Conservation (phyloP, 2,113 vertebrate species). For the Spermophilus dauricus region DNA sequence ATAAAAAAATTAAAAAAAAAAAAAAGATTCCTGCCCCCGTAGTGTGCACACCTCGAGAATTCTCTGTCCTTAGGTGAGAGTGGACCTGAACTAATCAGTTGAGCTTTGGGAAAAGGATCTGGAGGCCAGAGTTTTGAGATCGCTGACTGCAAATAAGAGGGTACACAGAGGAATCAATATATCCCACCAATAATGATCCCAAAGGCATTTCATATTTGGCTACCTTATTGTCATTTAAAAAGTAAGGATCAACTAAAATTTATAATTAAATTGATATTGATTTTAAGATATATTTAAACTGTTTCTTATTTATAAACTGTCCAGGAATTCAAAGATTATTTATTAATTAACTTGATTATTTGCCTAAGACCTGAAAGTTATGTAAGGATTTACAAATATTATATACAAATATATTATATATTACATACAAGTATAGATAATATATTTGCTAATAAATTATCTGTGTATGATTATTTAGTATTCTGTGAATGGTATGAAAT, state of each 20-base stretch:
- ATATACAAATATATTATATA: no score
- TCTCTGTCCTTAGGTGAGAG: accelerated
- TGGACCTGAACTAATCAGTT: not conserved
- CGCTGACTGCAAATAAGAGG: not conserved
- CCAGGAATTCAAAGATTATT: not conserved
- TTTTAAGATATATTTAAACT: not conserved
- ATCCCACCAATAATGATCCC: accelerated
- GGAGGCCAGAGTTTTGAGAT: not conserved
- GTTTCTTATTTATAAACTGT: not conserved
- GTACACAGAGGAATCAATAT: accelerated
- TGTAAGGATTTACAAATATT: not conserved
- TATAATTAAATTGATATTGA: not conserved
- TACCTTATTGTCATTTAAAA: not conserved
- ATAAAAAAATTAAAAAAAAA: no score
- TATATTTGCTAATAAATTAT: not conserved
- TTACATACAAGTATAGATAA: no score
- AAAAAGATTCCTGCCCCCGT: not conserved
- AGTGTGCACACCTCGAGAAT: accelerated
- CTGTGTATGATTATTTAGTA: not conserved
- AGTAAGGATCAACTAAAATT: not conserved
- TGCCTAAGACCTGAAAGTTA: not conserved
- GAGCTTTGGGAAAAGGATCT: not conserved
- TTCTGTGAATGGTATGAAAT: not conserved
- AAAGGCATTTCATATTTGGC: not conserved
- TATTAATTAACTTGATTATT: not conserved